phyloP scores from a whole-genome alignment of 2,888 invertebrate genomes.

The Orthosia gothica region DNA sequence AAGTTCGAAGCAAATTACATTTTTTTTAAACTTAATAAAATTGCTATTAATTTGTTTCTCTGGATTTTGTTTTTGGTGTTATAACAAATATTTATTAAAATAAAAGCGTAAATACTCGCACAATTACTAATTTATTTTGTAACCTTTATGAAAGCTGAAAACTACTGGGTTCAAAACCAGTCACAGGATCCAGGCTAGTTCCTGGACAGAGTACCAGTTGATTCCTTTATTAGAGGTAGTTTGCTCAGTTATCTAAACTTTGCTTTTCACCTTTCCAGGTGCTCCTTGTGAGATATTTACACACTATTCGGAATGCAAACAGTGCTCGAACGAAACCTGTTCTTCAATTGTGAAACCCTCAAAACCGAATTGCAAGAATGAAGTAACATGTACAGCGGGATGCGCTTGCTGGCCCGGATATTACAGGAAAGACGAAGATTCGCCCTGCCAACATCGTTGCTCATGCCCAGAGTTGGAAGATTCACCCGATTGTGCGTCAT shows the following conservation, averaged over 20 bases:
- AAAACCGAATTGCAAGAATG: not conserved
- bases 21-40: too few species aligned
- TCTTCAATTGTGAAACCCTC: too few species aligned
- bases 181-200: too few species aligned
- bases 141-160: too few species aligned
- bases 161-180: too few species aligned
- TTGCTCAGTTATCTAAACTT: not conserved
- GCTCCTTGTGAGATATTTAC: not conserved
- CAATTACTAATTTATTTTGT: too few species aligned
- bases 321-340: not conserved
- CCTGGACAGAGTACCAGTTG: not conserved
- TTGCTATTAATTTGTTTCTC: too few species aligned
- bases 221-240: not conserved
- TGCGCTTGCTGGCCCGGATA: not conserved
- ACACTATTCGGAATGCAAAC: not conserved
- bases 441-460: not conserved
- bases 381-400: not conserved
- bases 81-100: not conserved
- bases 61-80: too few species aligned
- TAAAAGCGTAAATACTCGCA: too few species aligned
- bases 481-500: not conserved
- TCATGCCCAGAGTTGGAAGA: not conserved
- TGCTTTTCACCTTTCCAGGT: not conserved
- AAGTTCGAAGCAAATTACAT: too few species aligned
- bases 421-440: conserved; percentile 1